Percentiles rank a stretch among this genome's conserved stretches.
Conservation (phyloP, 2,113 vertebrate species). For the Peromyscus polionotus region DNA sequence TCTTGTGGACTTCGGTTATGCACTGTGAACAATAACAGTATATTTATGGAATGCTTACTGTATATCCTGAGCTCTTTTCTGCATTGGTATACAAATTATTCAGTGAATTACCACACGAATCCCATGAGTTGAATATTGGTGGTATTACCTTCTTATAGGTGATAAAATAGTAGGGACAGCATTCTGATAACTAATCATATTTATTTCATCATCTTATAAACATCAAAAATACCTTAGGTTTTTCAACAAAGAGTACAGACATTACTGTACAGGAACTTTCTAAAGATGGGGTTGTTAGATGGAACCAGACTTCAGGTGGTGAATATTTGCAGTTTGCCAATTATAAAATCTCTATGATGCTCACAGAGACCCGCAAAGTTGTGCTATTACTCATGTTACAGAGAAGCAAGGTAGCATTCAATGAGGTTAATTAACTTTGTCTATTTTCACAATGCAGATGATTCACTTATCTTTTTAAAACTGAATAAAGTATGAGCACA, state of each 20-base stretch:
- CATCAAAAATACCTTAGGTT: constrained; percentile 1
- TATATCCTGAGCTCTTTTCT: constrained; percentile 6
- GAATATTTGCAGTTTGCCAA: background rate
- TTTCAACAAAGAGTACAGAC: background rate
- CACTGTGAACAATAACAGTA: constrained; percentile 49
- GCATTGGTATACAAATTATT: background rate
- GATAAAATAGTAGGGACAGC: background rate
- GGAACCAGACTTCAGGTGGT: background rate
- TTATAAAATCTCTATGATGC: background rate
- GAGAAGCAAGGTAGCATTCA: constrained; percentile 41
- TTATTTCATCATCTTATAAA: background rate
- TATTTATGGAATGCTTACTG: constrained; percentile 37
- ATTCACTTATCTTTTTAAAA: constrained; percentile 16
- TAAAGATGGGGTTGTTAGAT: background rate
- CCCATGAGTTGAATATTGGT: background rate
- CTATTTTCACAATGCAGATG: constrained; percentile 17
- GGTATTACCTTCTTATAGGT: background rate
- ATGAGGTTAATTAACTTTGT: constrained; percentile 38
- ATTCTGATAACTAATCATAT: constrained; percentile 11
- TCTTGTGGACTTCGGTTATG: background rate
- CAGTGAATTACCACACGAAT: background rate
- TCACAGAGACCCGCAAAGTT: background rate
- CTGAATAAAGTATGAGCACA: background rate
- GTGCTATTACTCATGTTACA: background rate
- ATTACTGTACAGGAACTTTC: background rate